These are phyloP conservation scores for Pygocentrus nattereri DNA, from an alignment of 2,797 vertebrate species.

Conservation along the genomic window DNA sequence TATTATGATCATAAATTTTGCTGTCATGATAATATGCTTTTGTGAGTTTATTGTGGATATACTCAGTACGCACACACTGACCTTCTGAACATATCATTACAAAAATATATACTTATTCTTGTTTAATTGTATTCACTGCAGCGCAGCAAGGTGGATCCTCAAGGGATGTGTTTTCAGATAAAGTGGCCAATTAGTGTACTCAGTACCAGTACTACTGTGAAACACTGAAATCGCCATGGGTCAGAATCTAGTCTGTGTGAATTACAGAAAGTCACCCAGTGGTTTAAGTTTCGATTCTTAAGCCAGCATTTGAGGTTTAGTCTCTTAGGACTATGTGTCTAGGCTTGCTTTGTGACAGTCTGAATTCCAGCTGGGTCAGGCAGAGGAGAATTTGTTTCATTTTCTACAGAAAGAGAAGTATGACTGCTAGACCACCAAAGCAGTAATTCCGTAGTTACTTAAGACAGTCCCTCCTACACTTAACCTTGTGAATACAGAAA, in stretches of 20 bases:
- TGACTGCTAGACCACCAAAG: conserved; percentile 11
- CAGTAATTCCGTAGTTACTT: conserved; percentile 29
- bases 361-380: not conserved
- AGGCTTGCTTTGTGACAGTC: not conserved
- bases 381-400: conserved; percentile 61
- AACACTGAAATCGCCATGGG: not conserved
- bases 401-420: conserved; percentile 70
- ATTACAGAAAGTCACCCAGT: not conserved
- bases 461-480: not conserved
- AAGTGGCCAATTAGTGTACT: not conserved
- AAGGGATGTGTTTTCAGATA: not conserved
- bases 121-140: not conserved
- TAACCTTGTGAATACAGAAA: not conserved
- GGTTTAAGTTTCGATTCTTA: conserved; percentile 51
- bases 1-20: too few relatives aligned
- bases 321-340: not conserved
- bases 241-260: not conserved
- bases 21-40: too few relatives aligned
- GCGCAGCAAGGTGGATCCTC: not conserved
- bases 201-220: not conserved
- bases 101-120: too few relatives aligned
- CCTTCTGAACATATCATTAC: too few relatives aligned
- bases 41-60: too few relatives aligned
- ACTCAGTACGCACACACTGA: too few relatives aligned
- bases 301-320: conserved; percentile 11